Evolutionary conservation across 1,140 invertebrate species (phyloP).

Genomic region (Chironomus striatipennis): DNA sequence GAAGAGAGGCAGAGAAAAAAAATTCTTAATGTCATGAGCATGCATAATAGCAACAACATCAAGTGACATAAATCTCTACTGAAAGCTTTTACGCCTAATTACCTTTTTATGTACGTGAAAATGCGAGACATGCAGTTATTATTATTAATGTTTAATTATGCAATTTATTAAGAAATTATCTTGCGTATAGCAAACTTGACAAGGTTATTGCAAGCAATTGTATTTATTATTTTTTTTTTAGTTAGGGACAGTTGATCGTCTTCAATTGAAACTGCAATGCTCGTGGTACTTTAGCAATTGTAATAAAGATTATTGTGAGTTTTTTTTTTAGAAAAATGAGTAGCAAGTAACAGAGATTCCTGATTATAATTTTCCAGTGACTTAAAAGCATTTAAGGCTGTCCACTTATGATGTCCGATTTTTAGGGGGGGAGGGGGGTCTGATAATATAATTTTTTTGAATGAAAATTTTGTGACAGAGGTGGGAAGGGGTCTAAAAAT

Average conservation of each 20-base stretch:
- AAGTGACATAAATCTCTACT: conserved; percentile 14
- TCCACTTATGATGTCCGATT: too few species aligned
- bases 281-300: too few species aligned
- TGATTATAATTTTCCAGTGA: too few species aligned
- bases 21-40: neutral
- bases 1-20: neutral
- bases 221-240: too few species aligned
- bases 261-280: too few species aligned
- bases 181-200: neutral
- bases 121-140: neutral
- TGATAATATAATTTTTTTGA: too few species aligned
- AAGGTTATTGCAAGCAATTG: neutral
- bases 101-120: conserved; percentile 19
- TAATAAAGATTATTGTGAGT: too few species aligned
- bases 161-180: conserved; percentile 22
- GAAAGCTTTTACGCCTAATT: conserved; percentile 19
- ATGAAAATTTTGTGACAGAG: too few species aligned
- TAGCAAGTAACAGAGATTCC: neutral
- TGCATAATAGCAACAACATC: neutral
- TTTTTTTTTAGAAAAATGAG: neutral
- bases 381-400: too few species aligned
- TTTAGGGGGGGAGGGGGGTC: too few species aligned
- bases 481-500: too few species aligned
- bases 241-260: too few species aligned
- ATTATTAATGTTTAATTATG: conserved; percentile 22